These are phyloP conservation scores for Ectemnius cavifrons DNA, from an alignment of 2,888 invertebrate species.

Conservation along the genomic window DNA sequence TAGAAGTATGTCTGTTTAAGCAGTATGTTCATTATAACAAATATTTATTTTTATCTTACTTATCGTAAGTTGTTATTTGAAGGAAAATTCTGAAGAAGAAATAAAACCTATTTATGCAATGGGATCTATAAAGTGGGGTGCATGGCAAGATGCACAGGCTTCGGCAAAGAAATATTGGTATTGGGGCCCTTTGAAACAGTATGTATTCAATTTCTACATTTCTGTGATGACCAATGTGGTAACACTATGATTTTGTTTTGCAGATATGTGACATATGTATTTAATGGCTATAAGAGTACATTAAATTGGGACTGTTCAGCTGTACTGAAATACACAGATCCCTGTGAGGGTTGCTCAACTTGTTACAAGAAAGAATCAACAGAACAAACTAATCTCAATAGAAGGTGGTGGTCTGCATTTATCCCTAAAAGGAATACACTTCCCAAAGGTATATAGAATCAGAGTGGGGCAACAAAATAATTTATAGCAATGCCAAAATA, in stretches of 20 bases:
- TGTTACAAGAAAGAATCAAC: constrained; percentile 80
- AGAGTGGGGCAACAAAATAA: too few species aligned
- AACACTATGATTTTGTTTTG: constrained; percentile 6
- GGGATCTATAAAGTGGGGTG: constrained; percentile 90
- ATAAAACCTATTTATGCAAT: constrained; percentile 89
- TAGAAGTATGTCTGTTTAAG: constrained; percentile 63
- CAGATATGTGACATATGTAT: constrained; percentile 86
- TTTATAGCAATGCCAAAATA: constrained; percentile 17
- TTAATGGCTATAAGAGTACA: constrained; percentile 84
- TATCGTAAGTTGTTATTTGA: constrained; percentile 35
- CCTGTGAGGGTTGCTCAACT: constrained; percentile 89
- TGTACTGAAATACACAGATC: constrained; percentile 86
- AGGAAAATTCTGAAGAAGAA: constrained; percentile 70
- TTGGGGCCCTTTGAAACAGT: constrained; percentile 85
- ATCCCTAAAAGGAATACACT: constrained; percentile 68
- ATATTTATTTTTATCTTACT: constrained; percentile 6
- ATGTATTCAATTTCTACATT: constrained; percentile 20
- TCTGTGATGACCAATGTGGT: neutral
- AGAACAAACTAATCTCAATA: constrained; percentile 65
- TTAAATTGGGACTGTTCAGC: constrained; percentile 86
- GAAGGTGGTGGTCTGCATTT: constrained; percentile 79
- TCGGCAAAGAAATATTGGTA: constrained; percentile 93
- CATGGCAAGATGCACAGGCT: constrained; percentile 88
- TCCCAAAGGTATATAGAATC: constrained; percentile 38
- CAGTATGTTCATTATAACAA: constrained; percentile 4